Conservation (phyloP, 2,113 vertebrate species). For the Eurystomus gularis region DNA sequence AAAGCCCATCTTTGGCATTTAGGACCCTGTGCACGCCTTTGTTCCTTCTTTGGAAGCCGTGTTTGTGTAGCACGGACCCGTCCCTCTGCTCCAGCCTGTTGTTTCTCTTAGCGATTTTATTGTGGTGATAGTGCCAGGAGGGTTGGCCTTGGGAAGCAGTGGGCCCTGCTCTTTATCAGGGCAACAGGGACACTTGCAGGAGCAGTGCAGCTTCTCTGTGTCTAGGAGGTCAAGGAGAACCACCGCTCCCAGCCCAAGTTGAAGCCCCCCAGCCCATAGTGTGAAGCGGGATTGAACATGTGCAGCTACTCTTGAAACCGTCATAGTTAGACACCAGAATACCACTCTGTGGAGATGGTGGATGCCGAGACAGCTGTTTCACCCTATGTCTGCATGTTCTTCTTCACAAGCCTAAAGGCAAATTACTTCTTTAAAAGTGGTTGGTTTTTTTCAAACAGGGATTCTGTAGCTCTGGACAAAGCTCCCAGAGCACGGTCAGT, state of each 20-base stretch:
- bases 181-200: neutral
- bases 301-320: neutral
- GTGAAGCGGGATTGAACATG: fast-evolving
- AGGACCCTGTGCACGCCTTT: neutral
- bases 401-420: neutral
- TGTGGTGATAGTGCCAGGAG: neutral
- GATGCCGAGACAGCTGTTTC: neutral
- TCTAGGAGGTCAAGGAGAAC: neutral
- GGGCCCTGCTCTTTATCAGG: neutral
- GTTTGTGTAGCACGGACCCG: neutral
- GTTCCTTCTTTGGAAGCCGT: neutral
- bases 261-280: neutral
- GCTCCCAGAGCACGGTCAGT: neutral
- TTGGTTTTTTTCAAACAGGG: neutral
- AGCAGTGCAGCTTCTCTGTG: neutral
- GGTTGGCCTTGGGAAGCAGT: neutral
- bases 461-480: neutral
- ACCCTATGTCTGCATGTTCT: neutral
- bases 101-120: neutral
- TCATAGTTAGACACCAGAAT: neutral
- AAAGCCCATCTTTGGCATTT: conserved; percentile 18
- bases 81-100: neutral
- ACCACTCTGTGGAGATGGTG: neutral
- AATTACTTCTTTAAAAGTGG: neutral
- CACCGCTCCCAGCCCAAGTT: fast-evolving